phyloP scores from a whole-genome alignment of 53 echinoderm and acorn worm species.

The Crossaster papposus region DNA sequence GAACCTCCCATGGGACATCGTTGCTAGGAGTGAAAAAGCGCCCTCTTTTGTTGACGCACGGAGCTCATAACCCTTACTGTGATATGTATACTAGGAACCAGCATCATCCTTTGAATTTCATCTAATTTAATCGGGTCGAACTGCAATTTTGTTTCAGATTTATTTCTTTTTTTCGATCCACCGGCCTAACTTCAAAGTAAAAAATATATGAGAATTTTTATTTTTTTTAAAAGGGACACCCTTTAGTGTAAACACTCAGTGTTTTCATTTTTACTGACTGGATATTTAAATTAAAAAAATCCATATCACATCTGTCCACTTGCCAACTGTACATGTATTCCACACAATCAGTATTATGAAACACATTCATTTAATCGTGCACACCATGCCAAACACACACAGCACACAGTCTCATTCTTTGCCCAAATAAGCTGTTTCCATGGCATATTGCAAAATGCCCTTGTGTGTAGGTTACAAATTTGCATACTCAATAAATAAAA shows the following conservation, averaged over 20 bases:
- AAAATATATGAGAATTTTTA: too few species aligned
- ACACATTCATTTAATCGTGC: background rate
- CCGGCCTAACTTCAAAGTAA: too few species aligned
- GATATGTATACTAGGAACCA: too few species aligned
- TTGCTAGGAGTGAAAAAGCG: too few species aligned
- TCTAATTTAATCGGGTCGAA: too few species aligned
- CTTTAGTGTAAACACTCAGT: too few species aligned
- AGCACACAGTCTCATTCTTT: constrained; percentile 35
- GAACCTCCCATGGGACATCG: too few species aligned
- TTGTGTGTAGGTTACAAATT: constrained; percentile 20
- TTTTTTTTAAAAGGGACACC: background rate
- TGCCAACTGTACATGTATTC: background rate
- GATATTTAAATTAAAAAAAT: constrained; percentile 14
- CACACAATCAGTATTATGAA: background rate
- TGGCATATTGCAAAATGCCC: constrained; percentile 40
- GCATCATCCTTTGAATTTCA: too few species aligned
- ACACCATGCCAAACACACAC: background rate
- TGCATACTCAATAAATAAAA: constrained; percentile 53
- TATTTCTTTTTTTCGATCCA: too few species aligned
- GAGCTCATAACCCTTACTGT: too few species aligned
- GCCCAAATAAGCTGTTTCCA: constrained; percentile 55
- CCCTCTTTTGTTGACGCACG: too few species aligned
- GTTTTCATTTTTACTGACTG: background rate
- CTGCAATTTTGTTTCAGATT: too few species aligned
- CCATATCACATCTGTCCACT: background rate